Percentiles rank a stretch among this genome's conserved stretches.
These are phyloP conservation scores for Anthrax anthrax DNA, from an alignment of 2,888 invertebrate species.

Conservation along the genomic window DNA sequence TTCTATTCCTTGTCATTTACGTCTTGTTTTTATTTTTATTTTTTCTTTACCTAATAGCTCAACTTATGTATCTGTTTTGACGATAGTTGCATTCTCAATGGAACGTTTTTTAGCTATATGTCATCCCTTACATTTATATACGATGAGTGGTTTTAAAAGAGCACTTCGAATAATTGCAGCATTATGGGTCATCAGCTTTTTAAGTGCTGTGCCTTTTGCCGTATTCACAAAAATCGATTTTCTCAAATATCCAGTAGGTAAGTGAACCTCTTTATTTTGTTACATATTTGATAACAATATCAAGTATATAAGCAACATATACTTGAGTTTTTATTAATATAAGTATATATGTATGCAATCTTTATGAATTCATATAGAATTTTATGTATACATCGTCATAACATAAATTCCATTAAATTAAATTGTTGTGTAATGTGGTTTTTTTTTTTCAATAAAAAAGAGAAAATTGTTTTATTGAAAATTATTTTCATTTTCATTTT, in stretches of 20 bases:
- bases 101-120: conserved; percentile 86
- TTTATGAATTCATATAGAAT: no score
- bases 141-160: conserved; percentile 69
- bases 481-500: no score
- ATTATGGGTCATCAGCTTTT: conserved; percentile 61
- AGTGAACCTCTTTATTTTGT: conserved; percentile 16
- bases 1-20: no score
- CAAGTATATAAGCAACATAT: no score
- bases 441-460: no score
- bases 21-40: no score
- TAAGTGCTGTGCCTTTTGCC: conserved; percentile 65
- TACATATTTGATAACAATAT: not conserved
- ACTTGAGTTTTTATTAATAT: no score
- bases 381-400: no score
- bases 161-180: conserved; percentile 62
- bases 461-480: no score
- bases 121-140: conserved; percentile 68
- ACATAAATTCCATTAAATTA: no score
- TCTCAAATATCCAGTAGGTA: conserved; percentile 55
- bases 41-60: conserved; percentile 41
- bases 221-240: conserved; percentile 60
- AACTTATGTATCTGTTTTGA: conserved; percentile 79
- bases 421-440: no score
- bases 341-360: no score
- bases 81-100: conserved; percentile 82